Conservation (phyloP, 2,797 vertebrate species). For the Sandelia bainsii region DNA sequence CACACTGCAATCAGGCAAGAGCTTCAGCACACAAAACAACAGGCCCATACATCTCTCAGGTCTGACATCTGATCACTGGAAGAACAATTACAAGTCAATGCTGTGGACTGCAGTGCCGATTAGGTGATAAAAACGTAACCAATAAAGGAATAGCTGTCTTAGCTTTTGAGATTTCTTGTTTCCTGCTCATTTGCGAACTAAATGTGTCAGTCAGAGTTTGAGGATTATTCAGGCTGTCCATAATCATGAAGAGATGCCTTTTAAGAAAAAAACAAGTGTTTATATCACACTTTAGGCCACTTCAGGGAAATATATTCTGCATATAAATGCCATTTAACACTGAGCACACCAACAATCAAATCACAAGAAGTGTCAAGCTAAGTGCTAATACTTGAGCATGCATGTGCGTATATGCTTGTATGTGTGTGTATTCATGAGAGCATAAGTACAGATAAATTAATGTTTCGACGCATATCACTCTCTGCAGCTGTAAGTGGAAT, state of each 20-base stretch:
- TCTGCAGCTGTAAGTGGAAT: neutral
- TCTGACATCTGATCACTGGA: slow-evolving; percentile 47
- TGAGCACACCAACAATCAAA: neutral
- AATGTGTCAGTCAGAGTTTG: slow-evolving; percentile 47
- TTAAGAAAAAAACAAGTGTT: slow-evolving; percentile 47
- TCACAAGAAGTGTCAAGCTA: neutral
- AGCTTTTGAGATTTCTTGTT: slow-evolving; percentile 25
- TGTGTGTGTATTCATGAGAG: neutral
- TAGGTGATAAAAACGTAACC: neutral
- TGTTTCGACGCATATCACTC: neutral
- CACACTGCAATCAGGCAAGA: slow-evolving; percentile 71
- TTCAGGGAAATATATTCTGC: slow-evolving; percentile 29
- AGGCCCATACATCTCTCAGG: slow-evolving; percentile 37
- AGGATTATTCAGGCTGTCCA: slow-evolving; percentile 33
- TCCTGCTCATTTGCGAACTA: slow-evolving; percentile 52
- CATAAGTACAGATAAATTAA: neutral
- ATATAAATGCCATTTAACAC: slow-evolving; percentile 41
- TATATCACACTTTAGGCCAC: slow-evolving; percentile 25
- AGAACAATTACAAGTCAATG: slow-evolving; percentile 38
- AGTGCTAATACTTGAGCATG: slow-evolving; percentile 13
- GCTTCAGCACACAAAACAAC: slow-evolving; percentile 20
- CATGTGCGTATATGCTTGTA: neutral
- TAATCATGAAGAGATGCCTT: slow-evolving; percentile 54
- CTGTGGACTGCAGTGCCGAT: slow-evolving; percentile 1
- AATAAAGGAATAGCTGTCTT: slow-evolving; percentile 14